Conservation (phyloP, 2,888 invertebrate genomes). For the Ganaspis brasiliensis region DNA sequence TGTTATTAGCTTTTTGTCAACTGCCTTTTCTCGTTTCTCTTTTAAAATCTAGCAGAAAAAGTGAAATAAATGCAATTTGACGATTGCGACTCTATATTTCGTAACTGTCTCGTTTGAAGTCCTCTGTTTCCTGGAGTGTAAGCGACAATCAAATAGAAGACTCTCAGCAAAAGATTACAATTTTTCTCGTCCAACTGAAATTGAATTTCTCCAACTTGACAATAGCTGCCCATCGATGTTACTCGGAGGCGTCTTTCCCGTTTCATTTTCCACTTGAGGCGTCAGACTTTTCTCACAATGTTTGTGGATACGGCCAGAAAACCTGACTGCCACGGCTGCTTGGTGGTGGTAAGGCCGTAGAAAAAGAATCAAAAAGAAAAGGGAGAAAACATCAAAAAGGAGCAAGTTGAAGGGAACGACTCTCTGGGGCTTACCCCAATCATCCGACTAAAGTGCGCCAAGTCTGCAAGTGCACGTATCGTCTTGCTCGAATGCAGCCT, state of each 20-base stretch:
- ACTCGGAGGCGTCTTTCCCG: conserved; percentile 45
- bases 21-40: too few relatives aligned
- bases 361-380: conserved; percentile 68
- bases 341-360: conserved; percentile 49
- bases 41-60: too few relatives aligned
- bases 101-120: too few relatives aligned
- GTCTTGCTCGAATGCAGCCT: conserved; percentile 4
- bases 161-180: conserved; percentile 63
- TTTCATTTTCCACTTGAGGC: conserved; percentile 58
- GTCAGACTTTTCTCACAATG: conserved; percentile 48
- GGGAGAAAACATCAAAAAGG: conserved; percentile 57
- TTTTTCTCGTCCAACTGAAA: conserved; percentile 65
- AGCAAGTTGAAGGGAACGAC: conserved; percentile 69
- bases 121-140: conserved; percentile 5
- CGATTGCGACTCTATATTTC: too few relatives aligned
- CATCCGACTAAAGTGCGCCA: conserved; percentile 69
- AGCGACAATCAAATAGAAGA: conserved; percentile 30
- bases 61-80: too few relatives aligned
- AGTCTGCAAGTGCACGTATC: conserved; percentile 26
- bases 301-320: conserved; percentile 47
- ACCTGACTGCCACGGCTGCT: conserved; percentile 49
- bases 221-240: conserved; percentile 33
- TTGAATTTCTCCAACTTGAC: conserved; percentile 65
- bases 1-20: too few relatives aligned
- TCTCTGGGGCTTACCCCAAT: conserved; percentile 76